phyloP scores from a whole-genome alignment of 2,888 invertebrate species.

The Epinotia nisella region DNA sequence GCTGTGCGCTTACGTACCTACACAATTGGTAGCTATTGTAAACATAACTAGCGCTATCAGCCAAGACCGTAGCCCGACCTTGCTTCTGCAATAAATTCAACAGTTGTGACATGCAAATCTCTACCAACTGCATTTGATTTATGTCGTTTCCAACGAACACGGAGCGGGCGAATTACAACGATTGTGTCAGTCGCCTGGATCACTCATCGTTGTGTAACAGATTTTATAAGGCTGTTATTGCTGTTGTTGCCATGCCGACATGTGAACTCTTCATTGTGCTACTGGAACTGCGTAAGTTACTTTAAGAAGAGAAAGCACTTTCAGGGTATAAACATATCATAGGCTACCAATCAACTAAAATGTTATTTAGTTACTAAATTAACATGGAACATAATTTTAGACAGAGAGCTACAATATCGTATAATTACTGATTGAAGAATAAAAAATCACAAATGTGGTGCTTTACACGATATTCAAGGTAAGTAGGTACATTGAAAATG shows the following conservation, averaged over 20 bases:
- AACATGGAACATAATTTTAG: too few species aligned
- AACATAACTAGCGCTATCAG: conserved; percentile 51
- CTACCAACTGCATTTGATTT: conserved; percentile 74
- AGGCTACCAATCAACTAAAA: too few species aligned
- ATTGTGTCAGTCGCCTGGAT: conserved; percentile 32
- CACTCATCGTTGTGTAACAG: conserved; percentile 32
- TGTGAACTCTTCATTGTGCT: neutral
- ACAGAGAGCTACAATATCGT: too few species aligned
- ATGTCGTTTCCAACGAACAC: conserved; percentile 50
- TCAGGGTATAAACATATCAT: neutral
- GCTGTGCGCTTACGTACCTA: neutral
- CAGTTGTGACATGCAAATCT: conserved; percentile 78
- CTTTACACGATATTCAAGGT: too few species aligned
- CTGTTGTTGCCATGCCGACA: conserved; percentile 1
- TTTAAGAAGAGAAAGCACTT: neutral
- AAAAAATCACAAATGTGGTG: too few species aligned
- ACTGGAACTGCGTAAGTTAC: neutral
- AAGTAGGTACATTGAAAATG: too few species aligned
- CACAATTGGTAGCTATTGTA: conserved; percentile 13
- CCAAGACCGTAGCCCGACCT: conserved; percentile 60
- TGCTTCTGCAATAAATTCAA: conserved; percentile 71
- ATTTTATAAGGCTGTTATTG: conserved; percentile 23
- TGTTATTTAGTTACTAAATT: too few species aligned
- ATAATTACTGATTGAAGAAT: neutral
- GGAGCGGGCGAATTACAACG: conserved; percentile 38